Evolutionary conservation across 2,797 vertebrate genomes (phyloP).

Genomic region (Leucoraja ocellata): DNA sequence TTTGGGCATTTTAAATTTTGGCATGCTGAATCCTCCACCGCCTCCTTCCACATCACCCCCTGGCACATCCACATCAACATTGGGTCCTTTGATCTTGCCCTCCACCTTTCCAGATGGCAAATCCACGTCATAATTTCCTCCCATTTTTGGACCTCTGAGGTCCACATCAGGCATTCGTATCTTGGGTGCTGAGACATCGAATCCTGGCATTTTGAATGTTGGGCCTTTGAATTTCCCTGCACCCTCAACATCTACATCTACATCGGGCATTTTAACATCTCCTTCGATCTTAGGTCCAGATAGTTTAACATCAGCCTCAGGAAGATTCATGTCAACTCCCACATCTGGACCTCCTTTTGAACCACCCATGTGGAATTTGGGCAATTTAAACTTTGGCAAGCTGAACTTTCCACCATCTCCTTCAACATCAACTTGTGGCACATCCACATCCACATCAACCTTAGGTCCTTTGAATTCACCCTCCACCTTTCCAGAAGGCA

Average conservation of each 20-base stretch:
- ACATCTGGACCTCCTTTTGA: slow-evolving; percentile 51
- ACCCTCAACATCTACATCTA: slow-evolving; percentile 33
- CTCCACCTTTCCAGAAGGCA: neutral
- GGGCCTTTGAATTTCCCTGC: slow-evolving; percentile 39
- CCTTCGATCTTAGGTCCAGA: too few relatives aligned
- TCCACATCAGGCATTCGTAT: slow-evolving; percentile 40
- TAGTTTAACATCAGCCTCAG: too few relatives aligned
- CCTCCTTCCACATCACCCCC: slow-evolving; percentile 39
- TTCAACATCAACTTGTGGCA: too few relatives aligned
- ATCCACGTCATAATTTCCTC: slow-evolving; percentile 32
- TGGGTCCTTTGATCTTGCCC: slow-evolving; percentile 36
- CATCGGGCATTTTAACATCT: too few relatives aligned
- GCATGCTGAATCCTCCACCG: too few relatives aligned
- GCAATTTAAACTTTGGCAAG: slow-evolving; percentile 54
- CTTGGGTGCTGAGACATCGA: slow-evolving; percentile 51
- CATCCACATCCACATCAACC: neutral
- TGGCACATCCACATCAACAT: slow-evolving; percentile 33
- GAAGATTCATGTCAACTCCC: neutral
- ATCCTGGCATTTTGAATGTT: slow-evolving; percentile 39
- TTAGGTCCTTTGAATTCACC: slow-evolving; percentile 30
- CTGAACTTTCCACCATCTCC: too few relatives aligned
- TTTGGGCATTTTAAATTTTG: too few relatives aligned
- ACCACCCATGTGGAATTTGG: slow-evolving; percentile 53
- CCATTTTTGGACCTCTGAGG: slow-evolving; percentile 42
- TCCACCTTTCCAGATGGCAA: slow-evolving; percentile 38